A percentile compares a stretch with the other conserved stretches of the same genome.
Evolutionary conservation across 1,140 invertebrate genomes (phyloP).

Genomic region (Cyclina sinensis): DNA sequence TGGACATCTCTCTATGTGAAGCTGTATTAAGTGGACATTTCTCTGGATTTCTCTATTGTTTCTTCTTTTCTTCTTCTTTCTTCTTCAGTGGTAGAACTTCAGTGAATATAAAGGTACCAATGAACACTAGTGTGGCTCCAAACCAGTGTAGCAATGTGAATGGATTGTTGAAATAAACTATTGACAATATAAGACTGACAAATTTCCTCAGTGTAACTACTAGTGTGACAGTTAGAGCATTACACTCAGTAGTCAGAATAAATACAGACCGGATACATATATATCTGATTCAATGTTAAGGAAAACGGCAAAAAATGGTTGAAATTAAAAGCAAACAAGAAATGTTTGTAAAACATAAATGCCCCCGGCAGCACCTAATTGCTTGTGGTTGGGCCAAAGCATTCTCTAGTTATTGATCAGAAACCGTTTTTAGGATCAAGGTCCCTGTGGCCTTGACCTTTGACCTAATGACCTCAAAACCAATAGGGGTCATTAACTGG

Average conservation of each 20-base stretch:
- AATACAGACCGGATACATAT: slow-evolving; percentile 98
- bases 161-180: slow-evolving; percentile 97
- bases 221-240: slow-evolving; percentile 97
- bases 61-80: slow-evolving; percentile 1
- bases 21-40: background rate
- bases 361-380: too few species aligned
- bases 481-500: too few species aligned
- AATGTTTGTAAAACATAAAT: too few species aligned
- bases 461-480: too few species aligned
- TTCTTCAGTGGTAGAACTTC: slow-evolving; percentile 64
- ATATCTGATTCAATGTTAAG: slow-evolving; percentile 88
- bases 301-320: too few species aligned
- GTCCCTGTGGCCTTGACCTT: too few species aligned
- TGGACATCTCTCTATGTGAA: background rate
- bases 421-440: too few species aligned
- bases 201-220: slow-evolving; percentile 99
- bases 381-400: too few species aligned
- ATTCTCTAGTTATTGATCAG: too few species aligned
- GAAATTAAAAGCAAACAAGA: too few species aligned
- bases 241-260: slow-evolving; percentile 96
- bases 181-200: slow-evolving; percentile 97
- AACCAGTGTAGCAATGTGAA: slow-evolving; percentile 98
- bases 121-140: slow-evolving; percentile 96
- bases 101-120: slow-evolving; percentile 97
- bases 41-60: background rate